phyloP scores from a whole-genome alignment of 2,113 vertebrate species.

The Gobiocypris rarus region DNA sequence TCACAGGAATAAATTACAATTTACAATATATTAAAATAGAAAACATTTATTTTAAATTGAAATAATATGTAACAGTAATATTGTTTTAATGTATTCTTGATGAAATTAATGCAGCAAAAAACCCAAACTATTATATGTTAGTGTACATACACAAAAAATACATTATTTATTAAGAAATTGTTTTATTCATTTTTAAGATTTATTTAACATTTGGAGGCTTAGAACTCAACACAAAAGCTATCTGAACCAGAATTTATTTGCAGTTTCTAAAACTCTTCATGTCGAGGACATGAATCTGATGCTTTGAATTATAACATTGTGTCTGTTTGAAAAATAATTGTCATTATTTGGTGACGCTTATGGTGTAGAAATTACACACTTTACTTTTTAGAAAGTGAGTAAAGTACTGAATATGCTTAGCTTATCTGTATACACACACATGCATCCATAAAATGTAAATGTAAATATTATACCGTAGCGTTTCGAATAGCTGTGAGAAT shows the following conservation, averaged over 20 bases:
- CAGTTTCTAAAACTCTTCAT: not conserved
- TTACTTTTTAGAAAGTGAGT: not conserved
- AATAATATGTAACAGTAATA: not conserved
- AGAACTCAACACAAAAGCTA: not conserved
- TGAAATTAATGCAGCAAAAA: not conserved
- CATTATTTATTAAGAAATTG: too few species aligned
- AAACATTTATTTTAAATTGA: not conserved
- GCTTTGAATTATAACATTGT: not conserved
- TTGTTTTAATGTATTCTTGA: not conserved
- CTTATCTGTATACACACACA: not conserved
- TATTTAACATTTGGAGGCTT: not conserved
- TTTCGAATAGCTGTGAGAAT: conserved; percentile 83
- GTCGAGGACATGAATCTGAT: not conserved
- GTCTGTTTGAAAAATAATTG: not conserved
- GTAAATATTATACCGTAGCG: conserved; percentile 66
- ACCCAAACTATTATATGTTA: not conserved
- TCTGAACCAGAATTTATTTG: not conserved
- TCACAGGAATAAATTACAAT: not conserved
- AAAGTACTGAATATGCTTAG: conserved; percentile 1
- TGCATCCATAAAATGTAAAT: not conserved
- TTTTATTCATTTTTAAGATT: not conserved
- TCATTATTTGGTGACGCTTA: not conserved
- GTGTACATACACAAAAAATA: not conserved
- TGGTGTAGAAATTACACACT: not conserved
- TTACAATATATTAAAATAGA: not conserved